Conservation (phyloP, 2,797 vertebrate genomes). For the Morelia viridis region DNA sequence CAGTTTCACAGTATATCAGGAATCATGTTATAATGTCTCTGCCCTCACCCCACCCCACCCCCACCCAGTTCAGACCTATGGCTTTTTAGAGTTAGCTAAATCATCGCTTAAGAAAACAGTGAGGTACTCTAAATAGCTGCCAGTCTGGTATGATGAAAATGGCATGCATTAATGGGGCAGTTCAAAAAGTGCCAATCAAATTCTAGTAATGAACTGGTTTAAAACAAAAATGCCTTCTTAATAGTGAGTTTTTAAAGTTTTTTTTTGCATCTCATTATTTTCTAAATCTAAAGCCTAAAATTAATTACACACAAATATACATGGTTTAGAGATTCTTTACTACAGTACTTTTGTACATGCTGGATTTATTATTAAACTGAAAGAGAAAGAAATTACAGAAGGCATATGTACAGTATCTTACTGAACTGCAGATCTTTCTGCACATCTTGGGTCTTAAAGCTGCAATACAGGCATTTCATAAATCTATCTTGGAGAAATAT, state of each 20-base stretch:
- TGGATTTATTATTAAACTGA: conserved; percentile 78
- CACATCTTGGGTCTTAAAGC: conserved; percentile 59
- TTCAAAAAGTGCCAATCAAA: conserved; percentile 22
- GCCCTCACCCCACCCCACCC: conserved; percentile 15
- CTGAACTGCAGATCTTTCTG: conserved; percentile 56
- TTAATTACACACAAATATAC: conserved; percentile 82
- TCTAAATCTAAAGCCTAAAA: conserved; percentile 72
- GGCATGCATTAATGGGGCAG: conserved; percentile 63
- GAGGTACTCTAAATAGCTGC: conserved; percentile 69
- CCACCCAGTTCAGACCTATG: conserved; percentile 70
- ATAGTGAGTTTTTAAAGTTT: conserved; percentile 52
- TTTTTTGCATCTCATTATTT: conserved; percentile 80
- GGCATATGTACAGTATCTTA: conserved; percentile 86
- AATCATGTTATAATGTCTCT: conserved; percentile 46
- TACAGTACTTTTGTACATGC: conserved; percentile 90
- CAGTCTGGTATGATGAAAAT: conserved; percentile 67
- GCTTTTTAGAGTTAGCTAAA: conserved; percentile 75
- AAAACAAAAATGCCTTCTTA: conserved; percentile 64
- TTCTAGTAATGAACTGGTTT: conserved; percentile 54
- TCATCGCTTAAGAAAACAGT: conserved; percentile 54
- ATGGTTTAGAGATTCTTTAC: conserved; percentile 83
- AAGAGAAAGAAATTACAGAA: conserved; percentile 85
- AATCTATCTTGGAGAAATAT: conserved; percentile 24
- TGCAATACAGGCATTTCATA: conserved; percentile 41
- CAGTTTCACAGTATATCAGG: conserved; percentile 72